phyloP scores from a whole-genome alignment of 2,888 invertebrate genomes.

The Fragum whitleyi region DNA sequence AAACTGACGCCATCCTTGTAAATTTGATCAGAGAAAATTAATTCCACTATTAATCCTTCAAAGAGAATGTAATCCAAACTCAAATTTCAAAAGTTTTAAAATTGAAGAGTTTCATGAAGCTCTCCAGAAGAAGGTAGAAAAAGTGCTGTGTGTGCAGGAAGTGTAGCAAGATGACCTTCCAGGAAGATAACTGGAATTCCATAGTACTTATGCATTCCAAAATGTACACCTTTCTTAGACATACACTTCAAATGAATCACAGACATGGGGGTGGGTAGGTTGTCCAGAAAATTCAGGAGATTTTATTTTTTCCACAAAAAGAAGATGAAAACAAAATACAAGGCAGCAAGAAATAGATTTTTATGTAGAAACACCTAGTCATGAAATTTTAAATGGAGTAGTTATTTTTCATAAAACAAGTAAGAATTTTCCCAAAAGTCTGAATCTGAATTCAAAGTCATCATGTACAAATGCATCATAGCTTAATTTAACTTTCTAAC shows the following conservation, averaged over 20 bases:
- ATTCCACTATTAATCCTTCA: neutral
- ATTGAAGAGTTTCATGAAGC: neutral
- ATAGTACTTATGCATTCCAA: slow-evolving; percentile 5
- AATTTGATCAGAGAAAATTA: neutral
- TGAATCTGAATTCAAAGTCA: too few relatives aligned
- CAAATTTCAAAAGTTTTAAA: neutral
- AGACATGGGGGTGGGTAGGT: neutral
- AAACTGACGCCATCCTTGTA: neutral
- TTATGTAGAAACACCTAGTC: too few relatives aligned
- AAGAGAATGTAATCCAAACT: neutral
- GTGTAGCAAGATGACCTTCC: slow-evolving; percentile 14
- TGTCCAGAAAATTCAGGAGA: neutral
- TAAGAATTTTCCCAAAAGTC: too few relatives aligned
- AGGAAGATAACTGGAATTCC: slow-evolving; percentile 23
- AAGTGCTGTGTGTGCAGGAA: slow-evolving; percentile 15
- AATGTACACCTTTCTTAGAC: slow-evolving; percentile 7
- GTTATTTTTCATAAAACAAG: too few relatives aligned
- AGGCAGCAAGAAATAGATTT: too few relatives aligned
- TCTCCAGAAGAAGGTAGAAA: slow-evolving; percentile 2
- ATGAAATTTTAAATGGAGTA: too few relatives aligned
- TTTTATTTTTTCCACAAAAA: too few relatives aligned
- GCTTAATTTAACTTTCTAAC: too few relatives aligned
- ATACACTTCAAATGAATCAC: slow-evolving; percentile 17
- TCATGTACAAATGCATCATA: too few relatives aligned
- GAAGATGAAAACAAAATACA: too few relatives aligned